A percentile compares a stretch with the other conserved stretches of the same genome.
Evolutionary conservation across 1,140 invertebrate species (phyloP).

Genomic region (Daktulosphaira vitifoliae): DNA sequence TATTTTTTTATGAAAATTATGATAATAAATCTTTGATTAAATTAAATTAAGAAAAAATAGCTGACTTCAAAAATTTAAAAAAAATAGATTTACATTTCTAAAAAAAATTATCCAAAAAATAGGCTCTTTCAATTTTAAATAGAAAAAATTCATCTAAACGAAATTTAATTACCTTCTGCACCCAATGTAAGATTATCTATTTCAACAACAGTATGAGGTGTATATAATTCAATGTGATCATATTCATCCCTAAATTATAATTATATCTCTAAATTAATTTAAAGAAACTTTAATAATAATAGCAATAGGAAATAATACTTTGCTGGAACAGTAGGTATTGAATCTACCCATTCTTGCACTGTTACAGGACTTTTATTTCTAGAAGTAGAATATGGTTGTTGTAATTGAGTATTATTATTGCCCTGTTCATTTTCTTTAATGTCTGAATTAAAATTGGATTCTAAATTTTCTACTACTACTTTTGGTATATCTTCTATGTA

Average conservation of each 20-base stretch:
- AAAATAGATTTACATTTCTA: too few species aligned
- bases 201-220: conserved; percentile 31
- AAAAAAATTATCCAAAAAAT: too few species aligned
- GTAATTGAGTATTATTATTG: conserved; percentile 4
- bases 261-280: background rate
- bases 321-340: conserved; percentile 37
- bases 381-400: conserved; percentile 28
- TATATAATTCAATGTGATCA: conserved; percentile 10
- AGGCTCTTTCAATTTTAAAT: too few species aligned
- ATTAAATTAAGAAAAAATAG: too few species aligned
- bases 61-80: too few species aligned
- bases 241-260: conserved; percentile 34
- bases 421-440: conserved; percentile 7
- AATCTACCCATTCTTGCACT: conserved; percentile 43
- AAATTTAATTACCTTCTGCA: conserved; percentile 43
- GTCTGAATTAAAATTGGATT: background rate
- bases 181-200: conserved; percentile 40
- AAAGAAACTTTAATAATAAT: background rate
- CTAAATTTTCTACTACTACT: conserved; percentile 17
- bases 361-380: conserved; percentile 42
- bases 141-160: too few species aligned
- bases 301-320: background rate
- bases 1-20: too few species aligned
- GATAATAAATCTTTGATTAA: too few species aligned
- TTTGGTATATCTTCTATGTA: conserved; percentile 7